These are phyloP conservation scores for Tursiops truncatus DNA, from an alignment of 2,113 vertebrate species.

Conservation along the genomic window DNA sequence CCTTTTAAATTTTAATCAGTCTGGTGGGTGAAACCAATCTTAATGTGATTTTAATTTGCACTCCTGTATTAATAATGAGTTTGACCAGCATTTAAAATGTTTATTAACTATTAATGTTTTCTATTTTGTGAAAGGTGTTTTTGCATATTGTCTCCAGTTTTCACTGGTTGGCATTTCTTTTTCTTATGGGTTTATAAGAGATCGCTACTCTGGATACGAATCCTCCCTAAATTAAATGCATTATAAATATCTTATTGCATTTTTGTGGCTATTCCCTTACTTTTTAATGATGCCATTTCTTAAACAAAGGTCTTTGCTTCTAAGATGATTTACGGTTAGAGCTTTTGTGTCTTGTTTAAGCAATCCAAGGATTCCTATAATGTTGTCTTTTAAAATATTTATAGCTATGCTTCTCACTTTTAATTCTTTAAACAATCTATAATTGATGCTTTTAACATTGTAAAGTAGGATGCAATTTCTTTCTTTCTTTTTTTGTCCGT, in stretches of 20 bases:
- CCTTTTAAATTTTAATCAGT: neutral
- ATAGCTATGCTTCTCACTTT: neutral
- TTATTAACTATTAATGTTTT: too few species aligned
- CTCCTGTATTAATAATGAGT: too few species aligned
- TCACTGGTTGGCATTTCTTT: accelerated
- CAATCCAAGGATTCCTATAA: neutral
- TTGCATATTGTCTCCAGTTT: accelerated
- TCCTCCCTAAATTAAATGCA: accelerated
- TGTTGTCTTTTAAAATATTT: neutral
- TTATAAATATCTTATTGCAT: too few species aligned
- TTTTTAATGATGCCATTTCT: neutral
- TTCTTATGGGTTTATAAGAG: neutral
- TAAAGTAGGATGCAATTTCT: accelerated
- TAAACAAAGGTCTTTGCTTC: neutral
- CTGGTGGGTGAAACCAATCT: neutral
- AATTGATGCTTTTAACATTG: neutral
- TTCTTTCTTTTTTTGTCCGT: accelerated
- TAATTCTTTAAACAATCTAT: neutral
- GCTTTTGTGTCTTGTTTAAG: neutral
- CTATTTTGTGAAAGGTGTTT: neutral
- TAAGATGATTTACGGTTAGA: neutral
- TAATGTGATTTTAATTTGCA: neutral
- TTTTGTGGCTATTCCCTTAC: neutral
- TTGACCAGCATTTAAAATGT: neutral
- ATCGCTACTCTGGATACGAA: accelerated